A percentile compares a stretch with the other conserved stretches of the same genome.
Evolutionary conservation across 2,113 vertebrate genomes (phyloP).

Genomic region (Numida meleagris): DNA sequence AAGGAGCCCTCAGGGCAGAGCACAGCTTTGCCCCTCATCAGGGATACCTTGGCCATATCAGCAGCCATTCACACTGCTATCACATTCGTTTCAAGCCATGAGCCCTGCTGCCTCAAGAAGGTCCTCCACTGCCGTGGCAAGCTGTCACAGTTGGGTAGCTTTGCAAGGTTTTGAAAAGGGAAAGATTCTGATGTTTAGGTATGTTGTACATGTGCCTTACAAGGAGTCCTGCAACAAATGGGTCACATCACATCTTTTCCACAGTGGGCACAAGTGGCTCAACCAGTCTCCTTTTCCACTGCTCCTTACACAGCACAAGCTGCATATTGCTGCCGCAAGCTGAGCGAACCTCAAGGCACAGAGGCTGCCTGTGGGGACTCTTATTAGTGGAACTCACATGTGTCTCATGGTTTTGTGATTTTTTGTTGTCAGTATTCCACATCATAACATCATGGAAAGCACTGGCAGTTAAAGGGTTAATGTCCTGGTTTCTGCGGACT

Average conservation of each 20-base stretch:
- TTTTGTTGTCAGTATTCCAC: too few species aligned
- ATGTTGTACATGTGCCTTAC: background rate
- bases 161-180: background rate
- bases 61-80: background rate
- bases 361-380: background rate
- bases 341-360: background rate
- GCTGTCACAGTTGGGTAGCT: rapidly evolving
- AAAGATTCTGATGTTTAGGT: background rate
- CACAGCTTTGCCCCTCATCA: background rate
- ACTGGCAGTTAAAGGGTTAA: too few species aligned
- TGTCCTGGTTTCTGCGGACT: too few species aligned
- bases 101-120: background rate
- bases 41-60: rapidly evolving
- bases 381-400: background rate
- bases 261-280: rapidly evolving
- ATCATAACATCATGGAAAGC: too few species aligned
- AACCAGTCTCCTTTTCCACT: background rate
- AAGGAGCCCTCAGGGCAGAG: background rate
- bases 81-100: background rate
- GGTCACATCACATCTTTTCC: background rate
- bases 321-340: background rate
- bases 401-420: too few species aligned
- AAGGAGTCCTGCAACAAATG: background rate
- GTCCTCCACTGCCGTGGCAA: background rate
- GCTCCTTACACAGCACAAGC: background rate